Evolutionary conservation across 2,888 invertebrate species (phyloP).

Genomic region (Myopa testacea): DNA sequence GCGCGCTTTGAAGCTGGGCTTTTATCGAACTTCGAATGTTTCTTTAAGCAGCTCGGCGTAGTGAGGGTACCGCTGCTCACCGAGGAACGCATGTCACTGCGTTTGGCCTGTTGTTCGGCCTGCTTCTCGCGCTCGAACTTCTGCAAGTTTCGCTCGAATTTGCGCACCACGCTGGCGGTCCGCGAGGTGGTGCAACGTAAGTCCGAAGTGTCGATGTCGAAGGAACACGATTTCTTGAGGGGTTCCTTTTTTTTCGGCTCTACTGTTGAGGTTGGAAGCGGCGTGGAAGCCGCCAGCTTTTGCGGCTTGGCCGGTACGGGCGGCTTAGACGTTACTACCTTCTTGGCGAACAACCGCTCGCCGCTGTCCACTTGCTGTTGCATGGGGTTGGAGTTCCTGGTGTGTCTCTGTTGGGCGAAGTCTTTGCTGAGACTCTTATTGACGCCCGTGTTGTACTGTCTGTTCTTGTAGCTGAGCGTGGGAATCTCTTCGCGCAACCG

Average conservation of each 20-base stretch:
- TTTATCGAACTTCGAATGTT: constrained; percentile 63
- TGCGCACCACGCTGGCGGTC: constrained; percentile 66
- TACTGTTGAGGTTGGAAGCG: constrained; percentile 52
- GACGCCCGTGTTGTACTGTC: constrained; percentile 64
- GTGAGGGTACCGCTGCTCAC: constrained; percentile 65
- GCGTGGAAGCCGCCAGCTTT: constrained; percentile 58
- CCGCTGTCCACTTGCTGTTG: constrained; percentile 51
- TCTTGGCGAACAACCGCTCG: constrained; percentile 58
- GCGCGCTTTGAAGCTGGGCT: constrained; percentile 76
- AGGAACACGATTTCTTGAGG: constrained; percentile 60
- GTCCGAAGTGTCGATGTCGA: constrained; percentile 59
- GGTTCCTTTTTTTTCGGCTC: constrained; percentile 46
- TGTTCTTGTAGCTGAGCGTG: constrained; percentile 64
- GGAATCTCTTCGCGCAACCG: constrained; percentile 62
- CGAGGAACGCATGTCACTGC: constrained; percentile 63
- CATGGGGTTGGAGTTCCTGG: constrained; percentile 59
- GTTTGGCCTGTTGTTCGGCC: constrained; percentile 48
- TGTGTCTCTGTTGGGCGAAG: constrained; percentile 65
- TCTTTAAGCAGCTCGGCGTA: constrained; percentile 63
- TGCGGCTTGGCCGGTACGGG: constrained; percentile 64
- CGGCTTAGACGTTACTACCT: constrained; percentile 61
- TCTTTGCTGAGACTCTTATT: constrained; percentile 68
- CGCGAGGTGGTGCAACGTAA: constrained; percentile 54
- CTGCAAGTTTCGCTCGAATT: constrained; percentile 71
- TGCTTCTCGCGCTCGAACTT: constrained; percentile 74